Evolutionary conservation across 2,113 vertebrate genomes (phyloP).

Genomic region (Collichthys lucidus): DNA sequence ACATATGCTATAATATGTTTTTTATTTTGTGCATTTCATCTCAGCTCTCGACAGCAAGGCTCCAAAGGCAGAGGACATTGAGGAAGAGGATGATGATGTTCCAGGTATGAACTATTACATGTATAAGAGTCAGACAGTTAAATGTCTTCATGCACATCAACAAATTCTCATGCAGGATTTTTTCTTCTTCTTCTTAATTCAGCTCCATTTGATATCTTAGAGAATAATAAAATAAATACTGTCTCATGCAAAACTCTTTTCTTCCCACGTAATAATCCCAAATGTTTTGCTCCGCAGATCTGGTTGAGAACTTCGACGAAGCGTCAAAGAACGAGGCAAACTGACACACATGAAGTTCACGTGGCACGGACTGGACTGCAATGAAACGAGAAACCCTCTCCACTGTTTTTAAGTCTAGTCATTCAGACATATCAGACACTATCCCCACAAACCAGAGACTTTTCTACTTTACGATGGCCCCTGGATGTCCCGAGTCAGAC

Average conservation of each 20-base stretch:
- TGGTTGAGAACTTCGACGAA: conserved; percentile 99
- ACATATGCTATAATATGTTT: background rate
- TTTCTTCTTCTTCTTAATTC: no score
- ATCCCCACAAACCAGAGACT: conserved; percentile 72
- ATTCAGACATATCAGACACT: conserved; percentile 68
- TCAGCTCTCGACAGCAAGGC: conserved; percentile 91
- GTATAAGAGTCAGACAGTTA: background rate
- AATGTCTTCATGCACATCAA: background rate
- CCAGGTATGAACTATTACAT: conserved; percentile 84
- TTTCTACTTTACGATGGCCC: conserved; percentile 92
- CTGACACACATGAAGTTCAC: conserved; percentile 72
- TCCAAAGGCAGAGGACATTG: conserved; percentile 96
- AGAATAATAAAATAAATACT: background rate
- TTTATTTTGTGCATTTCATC: conserved; percentile 11
- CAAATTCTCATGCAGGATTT: background rate
- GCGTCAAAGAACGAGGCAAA: conserved; percentile 99
- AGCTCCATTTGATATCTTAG: background rate
- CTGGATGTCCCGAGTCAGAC: conserved; percentile 88
- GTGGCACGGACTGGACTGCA: conserved; percentile 62
- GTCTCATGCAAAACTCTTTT: background rate
- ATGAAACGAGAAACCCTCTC: conserved; percentile 73
- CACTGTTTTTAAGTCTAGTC: conserved; percentile 88
- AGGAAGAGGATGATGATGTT: conserved; percentile 98
- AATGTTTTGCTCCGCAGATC: conserved; percentile 85
- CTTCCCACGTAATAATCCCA: background rate